A percentile compares a stretch with the other conserved stretches of the same genome.
Evolutionary conservation across 1,140 invertebrate species (phyloP).

Genomic region (Cotesia chilonis): DNA sequence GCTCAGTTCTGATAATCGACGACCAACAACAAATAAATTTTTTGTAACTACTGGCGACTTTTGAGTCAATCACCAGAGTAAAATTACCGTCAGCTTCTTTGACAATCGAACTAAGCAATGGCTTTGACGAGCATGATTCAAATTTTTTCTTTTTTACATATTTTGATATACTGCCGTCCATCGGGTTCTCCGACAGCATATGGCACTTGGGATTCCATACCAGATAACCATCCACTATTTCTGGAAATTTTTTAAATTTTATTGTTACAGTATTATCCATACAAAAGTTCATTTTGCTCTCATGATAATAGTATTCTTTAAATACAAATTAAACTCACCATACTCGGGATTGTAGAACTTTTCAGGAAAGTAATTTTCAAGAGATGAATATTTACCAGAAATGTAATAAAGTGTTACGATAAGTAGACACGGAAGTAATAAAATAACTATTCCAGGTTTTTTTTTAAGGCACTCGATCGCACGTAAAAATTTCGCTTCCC

Average conservation of each 20-base stretch:
- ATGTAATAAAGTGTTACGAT: slow-evolving; percentile 54
- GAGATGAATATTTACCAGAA: slow-evolving; percentile 42
- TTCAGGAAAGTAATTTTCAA: slow-evolving; percentile 43
- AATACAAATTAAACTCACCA: slow-evolving; percentile 1
- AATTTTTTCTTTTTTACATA: slow-evolving; percentile 69
- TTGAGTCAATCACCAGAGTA: slow-evolving; percentile 50
- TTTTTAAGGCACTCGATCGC: slow-evolving; percentile 50
- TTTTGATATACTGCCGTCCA: slow-evolving; percentile 71
- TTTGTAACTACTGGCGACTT: slow-evolving; percentile 48
- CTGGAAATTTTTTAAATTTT: slow-evolving; percentile 35
- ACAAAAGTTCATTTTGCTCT: neutral
- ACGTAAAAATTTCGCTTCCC: slow-evolving; percentile 42
- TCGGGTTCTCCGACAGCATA: slow-evolving; percentile 75
- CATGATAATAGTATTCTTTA: neutral
- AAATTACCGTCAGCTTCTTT: slow-evolving; percentile 56
- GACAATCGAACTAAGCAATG: slow-evolving; percentile 62
- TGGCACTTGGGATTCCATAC: slow-evolving; percentile 75
- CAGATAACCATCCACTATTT: slow-evolving; percentile 66
- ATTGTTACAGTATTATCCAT: no score
- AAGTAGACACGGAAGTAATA: slow-evolving; percentile 53
- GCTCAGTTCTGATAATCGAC: slow-evolving; percentile 56
- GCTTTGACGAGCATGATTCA: slow-evolving; percentile 66
- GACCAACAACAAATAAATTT: slow-evolving; percentile 68
- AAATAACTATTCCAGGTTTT: slow-evolving; percentile 47
- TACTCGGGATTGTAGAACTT: slow-evolving; percentile 43